Evolutionary conservation across 2,888 invertebrate species (phyloP).

Genomic region (Acanthococcus lagerstroemiae): DNA sequence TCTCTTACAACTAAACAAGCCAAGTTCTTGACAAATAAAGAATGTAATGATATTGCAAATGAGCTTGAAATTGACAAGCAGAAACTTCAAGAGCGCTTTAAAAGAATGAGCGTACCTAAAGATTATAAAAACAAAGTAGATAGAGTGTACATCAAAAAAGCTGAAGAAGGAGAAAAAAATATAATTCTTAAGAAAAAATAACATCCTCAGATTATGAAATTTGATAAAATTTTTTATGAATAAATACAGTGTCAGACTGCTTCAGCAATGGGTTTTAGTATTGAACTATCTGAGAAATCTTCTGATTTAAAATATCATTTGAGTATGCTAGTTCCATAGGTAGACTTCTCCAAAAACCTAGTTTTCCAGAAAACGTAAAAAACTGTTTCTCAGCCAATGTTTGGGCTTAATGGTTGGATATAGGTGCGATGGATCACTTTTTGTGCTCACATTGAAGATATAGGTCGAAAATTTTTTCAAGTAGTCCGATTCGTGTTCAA

Average conservation of each 20-base stretch:
- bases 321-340: too few species aligned
- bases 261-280: constrained; percentile 2
- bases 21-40: not conserved
- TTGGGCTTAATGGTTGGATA: too few species aligned
- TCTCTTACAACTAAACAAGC: not conserved
- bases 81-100: not conserved
- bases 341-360: too few species aligned
- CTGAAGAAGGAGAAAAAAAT: not conserved
- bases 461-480: too few species aligned
- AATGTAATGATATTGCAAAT: constrained; percentile 6
- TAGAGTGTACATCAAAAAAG: not conserved
- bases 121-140: constrained; percentile 5
- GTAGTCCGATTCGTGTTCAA: too few species aligned
- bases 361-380: too few species aligned
- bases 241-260: not conserved
- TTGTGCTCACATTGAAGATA: too few species aligned
- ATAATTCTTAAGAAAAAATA: not conserved
- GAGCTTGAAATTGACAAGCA: constrained; percentile 5
- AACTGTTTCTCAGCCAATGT: too few species aligned
- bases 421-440: too few species aligned
- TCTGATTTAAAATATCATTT: not conserved
- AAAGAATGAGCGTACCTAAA: not conserved
- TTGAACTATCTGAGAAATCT: constrained; percentile 3
- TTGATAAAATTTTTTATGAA: not conserved
- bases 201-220: not conserved